phyloP scores from a whole-genome alignment of 2,797 vertebrate species.

The Takifugu rubripes region DNA sequence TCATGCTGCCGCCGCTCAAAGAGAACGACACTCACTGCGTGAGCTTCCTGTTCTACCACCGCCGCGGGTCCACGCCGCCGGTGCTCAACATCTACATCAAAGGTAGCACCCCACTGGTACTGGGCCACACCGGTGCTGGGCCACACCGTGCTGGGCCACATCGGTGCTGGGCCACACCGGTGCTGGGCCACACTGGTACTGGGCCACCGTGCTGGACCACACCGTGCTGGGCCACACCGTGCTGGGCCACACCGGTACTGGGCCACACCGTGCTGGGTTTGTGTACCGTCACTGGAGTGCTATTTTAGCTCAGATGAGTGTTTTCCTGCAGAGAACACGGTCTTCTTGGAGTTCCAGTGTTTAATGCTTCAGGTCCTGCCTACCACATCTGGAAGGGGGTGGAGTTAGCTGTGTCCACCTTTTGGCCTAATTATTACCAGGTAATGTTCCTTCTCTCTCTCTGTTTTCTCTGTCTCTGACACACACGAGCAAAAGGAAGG shows the following conservation, averaged over 20 bases:
- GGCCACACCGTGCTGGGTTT: too few relatives aligned
- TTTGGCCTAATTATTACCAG: conserved; percentile 97
- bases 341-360: conserved; percentile 84
- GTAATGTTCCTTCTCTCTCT: conserved; percentile 58
- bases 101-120: conserved; percentile 28
- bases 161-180: too few relatives aligned
- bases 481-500: conserved; percentile 19
- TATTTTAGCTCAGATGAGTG: too few relatives aligned
- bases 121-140: too few relatives aligned
- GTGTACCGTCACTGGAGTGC: background rate
- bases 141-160: too few relatives aligned
- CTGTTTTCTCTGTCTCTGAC: conserved; percentile 12
- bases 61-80: conserved; percentile 79
- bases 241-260: too few relatives aligned
- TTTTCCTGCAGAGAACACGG: conserved; percentile 80
- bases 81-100: conserved; percentile 87
- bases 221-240: too few relatives aligned
- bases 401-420: conserved; percentile 93
- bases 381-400: conserved; percentile 84
- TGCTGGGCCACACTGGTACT: too few relatives aligned
- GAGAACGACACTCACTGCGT: conserved; percentile 97
- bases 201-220: too few relatives aligned
- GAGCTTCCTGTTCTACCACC: conserved; percentile 89
- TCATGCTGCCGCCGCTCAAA: conserved; percentile 86
- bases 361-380: conserved; percentile 83